Percentiles rank a stretch among this genome's conserved stretches.
Conservation (phyloP, 2,797 vertebrate species). For the Sebastes minor region DNA sequence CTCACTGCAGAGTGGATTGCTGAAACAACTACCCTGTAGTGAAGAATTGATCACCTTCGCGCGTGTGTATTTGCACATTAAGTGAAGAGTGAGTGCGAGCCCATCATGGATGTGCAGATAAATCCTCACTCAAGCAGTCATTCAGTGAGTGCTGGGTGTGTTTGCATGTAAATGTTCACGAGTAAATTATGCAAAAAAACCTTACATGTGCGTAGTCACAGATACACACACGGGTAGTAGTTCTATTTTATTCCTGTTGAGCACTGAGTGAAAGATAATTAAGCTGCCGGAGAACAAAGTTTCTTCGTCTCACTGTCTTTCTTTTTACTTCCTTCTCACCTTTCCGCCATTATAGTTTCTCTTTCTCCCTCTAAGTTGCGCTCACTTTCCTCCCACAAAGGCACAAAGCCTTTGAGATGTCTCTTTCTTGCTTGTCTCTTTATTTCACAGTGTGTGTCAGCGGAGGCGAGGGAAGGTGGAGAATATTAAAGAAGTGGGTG, state of each 20-base stretch:
- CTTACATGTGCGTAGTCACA: neutral
- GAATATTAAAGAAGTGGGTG: conserved; percentile 53
- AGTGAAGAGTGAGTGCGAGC: neutral
- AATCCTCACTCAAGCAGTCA: neutral
- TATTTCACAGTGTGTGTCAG: conserved; percentile 48
- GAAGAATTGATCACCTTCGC: conserved; percentile 18
- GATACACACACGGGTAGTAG: neutral
- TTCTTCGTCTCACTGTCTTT: neutral
- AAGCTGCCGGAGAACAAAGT: neutral
- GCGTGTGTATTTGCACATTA: neutral
- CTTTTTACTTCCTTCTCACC: neutral
- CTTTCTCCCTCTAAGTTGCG: neutral
- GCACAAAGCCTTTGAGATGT: conserved; percentile 38
- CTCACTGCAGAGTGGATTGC: conserved; percentile 4
- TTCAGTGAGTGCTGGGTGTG: neutral
- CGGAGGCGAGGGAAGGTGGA: conserved; percentile 28
- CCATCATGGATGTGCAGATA: neutral
- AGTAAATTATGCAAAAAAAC: neutral
- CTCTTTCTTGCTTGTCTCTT: conserved; percentile 38
- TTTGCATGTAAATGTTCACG: neutral
- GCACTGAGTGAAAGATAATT: conserved; percentile 5
- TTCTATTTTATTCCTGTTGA: neutral
- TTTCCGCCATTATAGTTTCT: neutral
- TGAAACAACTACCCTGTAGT: conserved; percentile 20
- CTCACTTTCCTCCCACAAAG: neutral